Evolutionary conservation across 2,888 invertebrate species (phyloP).

Genomic region (Melinaea menophilus): DNA sequence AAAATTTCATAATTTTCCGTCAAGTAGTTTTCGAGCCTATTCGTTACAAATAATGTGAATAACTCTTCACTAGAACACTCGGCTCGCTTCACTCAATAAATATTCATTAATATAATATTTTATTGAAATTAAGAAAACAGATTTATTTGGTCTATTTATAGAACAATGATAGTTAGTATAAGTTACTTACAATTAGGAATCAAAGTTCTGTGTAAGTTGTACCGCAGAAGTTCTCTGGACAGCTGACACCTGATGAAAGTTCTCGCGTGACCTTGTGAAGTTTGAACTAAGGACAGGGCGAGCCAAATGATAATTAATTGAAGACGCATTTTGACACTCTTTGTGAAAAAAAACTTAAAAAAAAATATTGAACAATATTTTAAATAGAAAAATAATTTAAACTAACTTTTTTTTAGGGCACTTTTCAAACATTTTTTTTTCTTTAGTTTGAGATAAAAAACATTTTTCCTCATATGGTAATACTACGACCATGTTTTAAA

Average conservation of each 20-base stretch:
- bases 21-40: too few relatives aligned
- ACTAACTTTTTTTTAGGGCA: too few relatives aligned
- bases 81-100: too few relatives aligned
- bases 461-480: too few relatives aligned
- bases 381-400: too few relatives aligned
- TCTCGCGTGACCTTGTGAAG: slow-evolving; percentile 69
- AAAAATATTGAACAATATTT: not conserved
- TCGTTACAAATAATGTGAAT: too few relatives aligned
- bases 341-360: not conserved
- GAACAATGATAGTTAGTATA: not conserved
- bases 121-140: not conserved
- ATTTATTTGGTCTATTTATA: not conserved
- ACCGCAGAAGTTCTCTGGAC: slow-evolving; percentile 80
- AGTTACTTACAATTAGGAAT: slow-evolving; percentile 82
- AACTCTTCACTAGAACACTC: too few relatives aligned
- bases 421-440: too few relatives aligned
- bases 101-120: too few relatives aligned
- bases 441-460: too few relatives aligned
- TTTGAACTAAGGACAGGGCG: slow-evolving; percentile 40
- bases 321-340: slow-evolving; percentile 53
- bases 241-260: slow-evolving; percentile 83
- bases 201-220: slow-evolving; percentile 81
- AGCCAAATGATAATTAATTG: slow-evolving; percentile 49
- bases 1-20: too few relatives aligned
- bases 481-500: too few relatives aligned